A percentile compares a stretch with the other conserved stretches of the same genome.
Conservation (phyloP, 1,140 invertebrate genomes). For the Lepidotrigona ventralis region DNA sequence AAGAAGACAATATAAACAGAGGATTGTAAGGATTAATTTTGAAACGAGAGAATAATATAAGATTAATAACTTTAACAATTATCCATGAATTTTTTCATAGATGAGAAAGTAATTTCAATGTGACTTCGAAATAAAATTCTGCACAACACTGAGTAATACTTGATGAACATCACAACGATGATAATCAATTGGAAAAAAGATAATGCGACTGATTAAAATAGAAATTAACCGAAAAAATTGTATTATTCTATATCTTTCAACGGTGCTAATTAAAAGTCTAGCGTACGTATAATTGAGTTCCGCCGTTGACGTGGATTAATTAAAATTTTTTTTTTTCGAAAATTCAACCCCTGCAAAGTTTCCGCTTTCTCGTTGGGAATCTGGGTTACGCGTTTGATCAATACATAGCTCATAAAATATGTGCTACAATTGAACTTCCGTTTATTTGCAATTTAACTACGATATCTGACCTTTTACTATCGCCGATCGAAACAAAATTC, state of each 20-base stretch:
- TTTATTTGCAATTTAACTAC: background rate
- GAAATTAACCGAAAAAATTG: background rate
- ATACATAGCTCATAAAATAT: slow-evolving; percentile 35
- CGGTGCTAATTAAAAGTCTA: slow-evolving; percentile 24
- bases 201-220: slow-evolving; percentile 6
- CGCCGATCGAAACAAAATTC: background rate
- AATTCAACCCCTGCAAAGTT: slow-evolving; percentile 14
- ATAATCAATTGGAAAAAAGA: background rate
- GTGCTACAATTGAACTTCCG: slow-evolving; percentile 5
- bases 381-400: slow-evolving; percentile 37
- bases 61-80: background rate
- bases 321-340: slow-evolving; percentile 24
- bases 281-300: background rate
- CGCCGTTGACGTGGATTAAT: slow-evolving; percentile 11
- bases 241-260: background rate
- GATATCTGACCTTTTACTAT: background rate
- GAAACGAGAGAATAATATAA: background rate
- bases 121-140: background rate
- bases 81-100: background rate
- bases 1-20: background rate
- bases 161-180: background rate
- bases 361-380: slow-evolving; percentile 17
- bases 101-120: background rate
- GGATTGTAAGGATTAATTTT: background rate
- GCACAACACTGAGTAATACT: background rate